Evolutionary conservation across 2,888 invertebrate genomes (phyloP).

Genomic region (Psylliodes chrysocephalus): DNA sequence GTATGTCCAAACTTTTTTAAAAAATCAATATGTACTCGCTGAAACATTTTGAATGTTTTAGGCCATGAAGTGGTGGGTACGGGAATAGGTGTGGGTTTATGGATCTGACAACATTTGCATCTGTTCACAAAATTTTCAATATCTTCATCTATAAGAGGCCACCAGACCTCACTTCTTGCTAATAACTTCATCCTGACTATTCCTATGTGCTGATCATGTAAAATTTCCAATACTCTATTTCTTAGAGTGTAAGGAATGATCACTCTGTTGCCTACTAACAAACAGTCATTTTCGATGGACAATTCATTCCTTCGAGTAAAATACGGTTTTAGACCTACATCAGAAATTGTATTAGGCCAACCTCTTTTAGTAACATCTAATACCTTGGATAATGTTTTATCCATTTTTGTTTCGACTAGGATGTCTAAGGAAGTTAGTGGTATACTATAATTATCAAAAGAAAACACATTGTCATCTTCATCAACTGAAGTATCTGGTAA

Average conservation of each 20-base stretch:
- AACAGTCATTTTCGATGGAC: background rate
- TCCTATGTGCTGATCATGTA: background rate
- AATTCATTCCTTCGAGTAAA: background rate
- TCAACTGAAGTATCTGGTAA: background rate
- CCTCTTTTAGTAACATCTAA: slow-evolving; percentile 1
- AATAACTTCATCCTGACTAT: background rate
- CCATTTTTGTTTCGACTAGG: slow-evolving; percentile 3
- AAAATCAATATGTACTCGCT: too few species aligned
- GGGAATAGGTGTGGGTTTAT: background rate
- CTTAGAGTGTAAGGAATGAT: too few species aligned
- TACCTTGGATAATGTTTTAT: slow-evolving; percentile 11
- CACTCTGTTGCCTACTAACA: background rate
- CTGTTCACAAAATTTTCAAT: background rate
- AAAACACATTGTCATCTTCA: background rate
- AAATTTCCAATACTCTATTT: background rate
- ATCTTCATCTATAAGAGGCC: background rate
- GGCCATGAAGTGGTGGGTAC: background rate
- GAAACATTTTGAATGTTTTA: background rate
- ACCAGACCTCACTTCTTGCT: too few species aligned
- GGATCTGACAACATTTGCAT: background rate
- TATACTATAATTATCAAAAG: slow-evolving; percentile 3
- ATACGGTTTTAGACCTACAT: background rate
- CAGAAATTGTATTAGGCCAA: background rate
- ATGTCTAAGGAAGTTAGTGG: slow-evolving; percentile 9
- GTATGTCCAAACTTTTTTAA: background rate